Base-by-base conservation (phyloP, 2,797 vertebrate genomes). In the Selene dorsalis region DNA sequence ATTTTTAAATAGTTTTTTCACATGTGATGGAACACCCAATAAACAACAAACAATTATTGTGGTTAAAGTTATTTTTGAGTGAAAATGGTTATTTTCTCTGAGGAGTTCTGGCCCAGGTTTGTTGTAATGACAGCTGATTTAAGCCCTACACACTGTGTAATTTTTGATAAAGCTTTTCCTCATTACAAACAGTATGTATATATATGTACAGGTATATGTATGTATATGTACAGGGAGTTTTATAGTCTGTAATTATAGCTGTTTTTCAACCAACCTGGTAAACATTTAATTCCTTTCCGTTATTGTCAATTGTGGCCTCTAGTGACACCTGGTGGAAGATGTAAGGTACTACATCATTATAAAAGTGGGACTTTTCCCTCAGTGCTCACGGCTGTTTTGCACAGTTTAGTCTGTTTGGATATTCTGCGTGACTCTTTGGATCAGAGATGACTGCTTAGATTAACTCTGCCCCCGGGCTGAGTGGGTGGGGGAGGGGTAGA, bases 321-420 rank as follows among this genome's bases (percentile, higher is more conserved):
- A 16, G 45, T 4, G 43, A 80, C 72, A 16, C 53, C 76, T 1
- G 6, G 78, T 66, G 87, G 80, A 13, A 0, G 0, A 1, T 1
- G 0, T 1, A 0, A 0, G 10, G 14, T 22, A 69, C 2, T 28
- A 10, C 73, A 50, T 1, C 59, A 8, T 14, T 6, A 0, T 38
- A 0, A 7, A 11, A 67, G 12, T 1, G 13, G 7, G 3, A 14
- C 18, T 32, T 39, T 0, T 10, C 0, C 13, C 26, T 43, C 3
- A 1, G 30, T 17, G 58, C 45, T 13, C 38, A 62, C 72, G 0
- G 18, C 30, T 43, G 16, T 45, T 64, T 22, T 9, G 22, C 3
- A 30, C 4, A 0, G 22, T 41, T 0, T 14, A 4, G 24, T 70
- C 3, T 6, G 3, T 65, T 50, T 13, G 3, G 59, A 53, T 41